Percentiles rank a stretch among this genome's conserved stretches.
These are phyloP conservation scores for Drosophila affinis DNA, from an alignment of 2,888 invertebrate genomes.

Conservation along the genomic window DNA sequence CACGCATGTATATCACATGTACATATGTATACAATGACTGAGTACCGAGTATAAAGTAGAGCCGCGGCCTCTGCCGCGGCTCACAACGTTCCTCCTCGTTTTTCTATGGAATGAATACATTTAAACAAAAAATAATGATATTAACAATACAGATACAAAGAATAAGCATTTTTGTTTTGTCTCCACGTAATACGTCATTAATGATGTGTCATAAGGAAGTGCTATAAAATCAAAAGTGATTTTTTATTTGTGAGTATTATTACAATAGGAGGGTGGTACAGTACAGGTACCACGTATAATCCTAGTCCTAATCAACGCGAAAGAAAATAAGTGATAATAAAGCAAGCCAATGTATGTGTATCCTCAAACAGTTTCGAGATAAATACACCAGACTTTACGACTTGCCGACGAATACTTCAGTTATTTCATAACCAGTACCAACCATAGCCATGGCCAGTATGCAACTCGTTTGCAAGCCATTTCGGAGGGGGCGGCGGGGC, in stretches of 20 bases:
- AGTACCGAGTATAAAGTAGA: too few species aligned
- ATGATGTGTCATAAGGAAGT: not conserved
- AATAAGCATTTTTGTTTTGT: not conserved
- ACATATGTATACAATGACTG: too few species aligned
- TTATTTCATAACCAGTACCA: constrained; percentile 18
- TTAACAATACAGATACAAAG: not conserved
- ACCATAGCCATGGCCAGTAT: not conserved
- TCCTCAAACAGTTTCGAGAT: constrained; percentile 8
- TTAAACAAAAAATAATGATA: too few species aligned
- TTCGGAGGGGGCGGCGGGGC: not conserved
- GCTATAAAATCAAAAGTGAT: not conserved
- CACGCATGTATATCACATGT: too few species aligned
- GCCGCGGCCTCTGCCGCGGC: too few species aligned
- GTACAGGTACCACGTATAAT: not conserved
- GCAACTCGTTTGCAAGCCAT: constrained; percentile 15
- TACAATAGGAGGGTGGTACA: too few species aligned
- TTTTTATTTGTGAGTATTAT: not conserved
- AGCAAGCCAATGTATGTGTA: not conserved
- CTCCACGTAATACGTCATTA: not conserved
- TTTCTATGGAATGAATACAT: too few species aligned
- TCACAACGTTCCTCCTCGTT: too few species aligned
- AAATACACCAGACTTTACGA: constrained; percentile 6
- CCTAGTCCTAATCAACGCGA: not conserved
- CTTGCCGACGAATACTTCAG: not conserved
- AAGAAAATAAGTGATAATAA: constrained; percentile 3